Evolutionary conservation across 2,888 invertebrate genomes (phyloP), one percentile per base, ranked within the genome.

Genomic region (Doris montereyensis): DNA sequence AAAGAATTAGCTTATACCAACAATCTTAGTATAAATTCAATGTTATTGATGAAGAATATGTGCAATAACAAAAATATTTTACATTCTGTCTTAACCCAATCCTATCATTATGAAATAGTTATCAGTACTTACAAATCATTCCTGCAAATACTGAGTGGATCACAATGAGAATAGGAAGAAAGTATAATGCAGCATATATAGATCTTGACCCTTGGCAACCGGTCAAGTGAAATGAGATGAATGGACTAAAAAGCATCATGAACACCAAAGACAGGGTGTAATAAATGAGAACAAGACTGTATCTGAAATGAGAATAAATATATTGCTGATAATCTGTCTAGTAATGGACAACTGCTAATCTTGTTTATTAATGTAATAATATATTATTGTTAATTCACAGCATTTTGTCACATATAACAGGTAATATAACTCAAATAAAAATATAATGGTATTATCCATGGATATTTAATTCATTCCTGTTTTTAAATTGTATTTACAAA

Each of bases 131-230:
- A 93, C 97, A 98, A 88, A 98, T 94, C 74, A 98, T 92, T 71
- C 98, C 98, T 81, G 97, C 97, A 80, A 96, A 95, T 26, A 97
- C 93, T 1, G 97, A 96, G 89, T 98, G 98, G 41, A 95, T 92
- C 0, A 97, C 93, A 0, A 96, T 95, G 26, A 98, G 92, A 84
- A 97, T 94, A 0, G 98, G 98, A 85, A 97, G 95, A 89, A 98
- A 97, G 91, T 98, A 98, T 83, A 98, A 93, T 0, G 97, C 98
- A 74, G 97, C 95, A 91, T 98, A 98, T 81, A 98, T 95, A 0
- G 97, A 96, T 77, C 88, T 88, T 41, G 89, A 88, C 13, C 91
- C 91, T 67, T 85, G 86, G 30, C 86, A 85, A 17, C 88, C 87
- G 10, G 88, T 87, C 78, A 89, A 72, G 93, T 93, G 87, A 41